A percentile compares a stretch with the other conserved stretches of the same genome.
These are phyloP conservation scores for Misgurnus anguillicaudatus DNA, from an alignment of 2,113 vertebrate genomes.

Conservation along the genomic window DNA sequence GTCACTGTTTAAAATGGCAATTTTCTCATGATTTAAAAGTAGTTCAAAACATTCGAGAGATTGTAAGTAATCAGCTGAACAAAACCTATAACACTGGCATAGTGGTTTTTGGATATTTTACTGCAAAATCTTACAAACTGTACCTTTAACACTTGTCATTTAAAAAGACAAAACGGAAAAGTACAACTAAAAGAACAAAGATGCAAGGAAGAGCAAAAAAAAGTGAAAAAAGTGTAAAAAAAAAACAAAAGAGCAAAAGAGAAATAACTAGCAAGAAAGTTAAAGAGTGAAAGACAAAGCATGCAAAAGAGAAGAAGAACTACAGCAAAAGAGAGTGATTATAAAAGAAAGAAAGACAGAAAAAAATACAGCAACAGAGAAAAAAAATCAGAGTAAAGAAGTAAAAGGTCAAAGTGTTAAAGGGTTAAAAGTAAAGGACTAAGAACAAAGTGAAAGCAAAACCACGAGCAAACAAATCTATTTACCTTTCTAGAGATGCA, in stretches of 20 bases:
- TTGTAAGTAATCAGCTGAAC: too few relatives aligned
- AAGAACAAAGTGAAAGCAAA: too few relatives aligned
- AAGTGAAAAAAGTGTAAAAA: neutral
- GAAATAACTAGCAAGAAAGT: neutral
- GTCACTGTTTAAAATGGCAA: too few relatives aligned
- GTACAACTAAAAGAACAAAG: neutral
- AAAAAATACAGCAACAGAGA: neutral
- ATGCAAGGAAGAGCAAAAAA: neutral
- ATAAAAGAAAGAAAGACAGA: neutral
- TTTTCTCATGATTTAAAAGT: too few relatives aligned
- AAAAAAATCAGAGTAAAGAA: neutral
- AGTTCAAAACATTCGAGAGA: too few relatives aligned
- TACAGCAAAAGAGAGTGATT: neutral
- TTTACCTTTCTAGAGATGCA: constrained; percentile 68
- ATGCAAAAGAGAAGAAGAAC: neutral
- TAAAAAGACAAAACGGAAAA: neutral
- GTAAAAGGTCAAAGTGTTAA: too few relatives aligned
- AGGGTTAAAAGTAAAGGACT: too few relatives aligned
- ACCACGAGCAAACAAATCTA: neutral
- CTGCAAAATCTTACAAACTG: too few relatives aligned
- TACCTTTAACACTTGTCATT: too few relatives aligned
- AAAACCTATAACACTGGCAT: too few relatives aligned
- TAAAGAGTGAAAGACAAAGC: neutral
- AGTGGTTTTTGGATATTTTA: too few relatives aligned
- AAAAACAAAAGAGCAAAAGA: neutral